Conservation (phyloP, 2,113 vertebrate genomes). For the human (Homo sapiens) region DNA sequence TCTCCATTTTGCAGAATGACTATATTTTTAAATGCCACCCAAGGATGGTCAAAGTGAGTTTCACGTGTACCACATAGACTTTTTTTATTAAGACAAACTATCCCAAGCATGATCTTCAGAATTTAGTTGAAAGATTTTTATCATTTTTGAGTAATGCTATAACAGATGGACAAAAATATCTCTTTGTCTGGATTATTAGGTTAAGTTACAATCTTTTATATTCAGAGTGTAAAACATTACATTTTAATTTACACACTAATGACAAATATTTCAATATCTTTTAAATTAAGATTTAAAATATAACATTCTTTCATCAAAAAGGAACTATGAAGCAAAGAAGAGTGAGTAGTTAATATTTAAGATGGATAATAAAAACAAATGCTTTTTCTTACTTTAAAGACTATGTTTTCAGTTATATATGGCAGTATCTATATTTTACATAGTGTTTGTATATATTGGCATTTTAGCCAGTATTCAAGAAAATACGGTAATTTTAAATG, state of each 20-base stretch:
- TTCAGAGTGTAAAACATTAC: background rate
- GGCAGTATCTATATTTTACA: background rate
- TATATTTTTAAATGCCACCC: background rate
- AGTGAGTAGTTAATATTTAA: background rate
- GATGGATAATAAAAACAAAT: background rate
- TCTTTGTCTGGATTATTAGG: background rate
- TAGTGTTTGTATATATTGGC: background rate
- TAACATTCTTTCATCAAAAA: background rate
- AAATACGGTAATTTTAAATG: background rate
- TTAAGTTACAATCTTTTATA: background rate
- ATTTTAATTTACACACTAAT: background rate
- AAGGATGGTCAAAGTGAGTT: background rate
- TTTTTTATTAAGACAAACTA: background rate
- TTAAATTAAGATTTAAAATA: background rate
- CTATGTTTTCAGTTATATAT: background rate
- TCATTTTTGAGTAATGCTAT: background rate
- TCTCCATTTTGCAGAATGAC: background rate
- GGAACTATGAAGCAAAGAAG: background rate
- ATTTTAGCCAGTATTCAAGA: background rate
- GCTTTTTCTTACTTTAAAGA: background rate
- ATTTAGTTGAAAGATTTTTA: background rate
- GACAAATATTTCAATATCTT: background rate
- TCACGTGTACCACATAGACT: background rate
- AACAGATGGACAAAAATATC: background rate
- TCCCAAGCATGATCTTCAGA: background rate